phyloP scores from a whole-genome alignment of 2,113 vertebrate genomes.

The Melanerpes aurifrons region DNA sequence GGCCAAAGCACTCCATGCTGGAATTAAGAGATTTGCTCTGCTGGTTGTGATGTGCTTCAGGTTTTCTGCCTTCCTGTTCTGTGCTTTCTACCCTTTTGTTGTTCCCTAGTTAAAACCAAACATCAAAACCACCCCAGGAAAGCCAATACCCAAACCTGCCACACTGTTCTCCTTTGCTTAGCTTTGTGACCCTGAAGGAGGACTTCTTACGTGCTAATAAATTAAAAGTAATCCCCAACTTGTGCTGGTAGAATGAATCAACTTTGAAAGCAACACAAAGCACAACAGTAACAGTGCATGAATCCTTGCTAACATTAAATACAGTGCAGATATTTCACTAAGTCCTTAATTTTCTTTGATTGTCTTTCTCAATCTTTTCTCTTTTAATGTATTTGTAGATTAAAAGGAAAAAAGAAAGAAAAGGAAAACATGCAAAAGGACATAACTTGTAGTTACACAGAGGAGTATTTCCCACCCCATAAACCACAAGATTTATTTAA shows the following conservation, averaged over 20 bases:
- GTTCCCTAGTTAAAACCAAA: no score
- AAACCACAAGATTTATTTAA: not conserved
- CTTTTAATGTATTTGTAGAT: not conserved
- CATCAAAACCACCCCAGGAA: not conserved
- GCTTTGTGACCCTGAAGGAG: not conserved
- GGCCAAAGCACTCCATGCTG: not conserved
- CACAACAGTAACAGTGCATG: not conserved
- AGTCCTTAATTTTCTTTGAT: not conserved
- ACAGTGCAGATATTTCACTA: not conserved
- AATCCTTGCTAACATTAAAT: not conserved
- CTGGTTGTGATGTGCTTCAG: not conserved
- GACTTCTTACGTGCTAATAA: rapidly evolving
- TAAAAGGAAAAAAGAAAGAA: not conserved
- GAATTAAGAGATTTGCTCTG: not conserved
- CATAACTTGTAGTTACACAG: not conserved
- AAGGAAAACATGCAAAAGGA: not conserved
- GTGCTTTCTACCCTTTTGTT: not conserved
- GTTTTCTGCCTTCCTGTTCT: not conserved
- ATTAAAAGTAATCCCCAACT: not conserved
- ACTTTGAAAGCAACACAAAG: not conserved
- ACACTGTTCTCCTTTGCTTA: not conserved
- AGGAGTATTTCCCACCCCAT: not conserved
- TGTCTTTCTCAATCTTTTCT: not conserved
- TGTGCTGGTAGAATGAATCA: not conserved
- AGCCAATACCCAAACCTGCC: not conserved